Percentiles rank a stretch among this genome's conserved stretches.
These are phyloP conservation scores for Syrmaticus mikado DNA, from an alignment of 2,113 vertebrate genomes.

Conservation along the genomic window DNA sequence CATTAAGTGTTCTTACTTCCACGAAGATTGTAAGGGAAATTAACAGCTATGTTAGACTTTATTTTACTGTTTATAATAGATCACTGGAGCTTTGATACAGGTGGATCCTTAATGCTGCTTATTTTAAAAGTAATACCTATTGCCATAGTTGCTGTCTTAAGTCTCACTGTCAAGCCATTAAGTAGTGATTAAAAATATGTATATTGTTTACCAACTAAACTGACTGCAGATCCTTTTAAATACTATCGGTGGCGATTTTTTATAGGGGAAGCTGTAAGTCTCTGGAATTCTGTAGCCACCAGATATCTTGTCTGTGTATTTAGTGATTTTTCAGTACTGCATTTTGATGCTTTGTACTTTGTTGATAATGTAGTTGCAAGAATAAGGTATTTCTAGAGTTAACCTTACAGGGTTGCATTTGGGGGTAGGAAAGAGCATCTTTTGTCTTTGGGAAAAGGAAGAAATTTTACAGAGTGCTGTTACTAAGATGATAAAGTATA, in stretches of 20 bases:
- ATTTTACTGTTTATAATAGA: background rate
- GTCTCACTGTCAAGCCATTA: background rate
- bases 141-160: background rate
- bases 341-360: background rate
- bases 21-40: background rate
- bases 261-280: background rate
- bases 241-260: background rate
- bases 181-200: background rate
- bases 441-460: background rate
- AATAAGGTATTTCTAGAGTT: background rate
- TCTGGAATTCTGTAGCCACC: background rate
- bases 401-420: background rate
- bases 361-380: background rate
- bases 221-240: background rate
- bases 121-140: background rate
- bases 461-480: background rate
- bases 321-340: background rate
- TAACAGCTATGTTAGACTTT: background rate
- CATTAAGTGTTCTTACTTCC: background rate
- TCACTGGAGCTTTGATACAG: background rate
- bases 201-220: background rate
- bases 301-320: background rate
- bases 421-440: background rate
- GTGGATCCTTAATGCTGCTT: background rate
- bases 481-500: background rate